Conservation (phyloP, 1,140 invertebrate species). For the Drosophila tani region DNA sequence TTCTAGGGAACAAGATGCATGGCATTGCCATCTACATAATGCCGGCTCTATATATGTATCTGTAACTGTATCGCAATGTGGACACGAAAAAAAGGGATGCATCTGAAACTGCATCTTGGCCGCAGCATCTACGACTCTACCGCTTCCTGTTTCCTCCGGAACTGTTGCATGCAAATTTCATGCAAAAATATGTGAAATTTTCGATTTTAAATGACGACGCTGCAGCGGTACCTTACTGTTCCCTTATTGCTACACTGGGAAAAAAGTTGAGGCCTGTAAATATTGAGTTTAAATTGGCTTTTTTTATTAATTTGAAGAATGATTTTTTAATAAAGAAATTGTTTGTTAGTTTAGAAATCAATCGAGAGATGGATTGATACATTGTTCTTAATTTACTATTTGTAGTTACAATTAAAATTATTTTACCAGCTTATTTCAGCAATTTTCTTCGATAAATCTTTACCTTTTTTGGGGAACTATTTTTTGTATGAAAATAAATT, state of each 20-base stretch:
- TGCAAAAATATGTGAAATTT: constrained; percentile 82
- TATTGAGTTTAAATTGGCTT: too few species aligned
- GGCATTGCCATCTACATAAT: constrained; percentile 44
- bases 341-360: too few species aligned
- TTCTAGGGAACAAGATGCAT: constrained; percentile 16
- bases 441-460: not conserved
- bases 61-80: constrained; percentile 46
- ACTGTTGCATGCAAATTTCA: constrained; percentile 75
- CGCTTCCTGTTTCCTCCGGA: constrained; percentile 38
- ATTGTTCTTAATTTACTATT: too few species aligned
- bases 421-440: too few species aligned
- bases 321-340: too few species aligned
- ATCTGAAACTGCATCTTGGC: constrained; percentile 45
- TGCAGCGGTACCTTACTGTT: constrained; percentile 14
- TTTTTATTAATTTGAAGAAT: too few species aligned
- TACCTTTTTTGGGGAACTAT: not conserved
- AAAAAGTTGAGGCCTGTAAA: not conserved
- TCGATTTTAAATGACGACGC: constrained; percentile 74
- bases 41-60: constrained; percentile 42
- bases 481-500: not conserved
- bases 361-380: not conserved
- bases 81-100: constrained; percentile 42
- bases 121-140: constrained; percentile 15
- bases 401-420: too few species aligned
- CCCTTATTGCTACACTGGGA: not conserved